Base-by-base conservation (phyloP, 2,888 invertebrate genomes). In the Lepeophtheirus nordmannii region DNA sequence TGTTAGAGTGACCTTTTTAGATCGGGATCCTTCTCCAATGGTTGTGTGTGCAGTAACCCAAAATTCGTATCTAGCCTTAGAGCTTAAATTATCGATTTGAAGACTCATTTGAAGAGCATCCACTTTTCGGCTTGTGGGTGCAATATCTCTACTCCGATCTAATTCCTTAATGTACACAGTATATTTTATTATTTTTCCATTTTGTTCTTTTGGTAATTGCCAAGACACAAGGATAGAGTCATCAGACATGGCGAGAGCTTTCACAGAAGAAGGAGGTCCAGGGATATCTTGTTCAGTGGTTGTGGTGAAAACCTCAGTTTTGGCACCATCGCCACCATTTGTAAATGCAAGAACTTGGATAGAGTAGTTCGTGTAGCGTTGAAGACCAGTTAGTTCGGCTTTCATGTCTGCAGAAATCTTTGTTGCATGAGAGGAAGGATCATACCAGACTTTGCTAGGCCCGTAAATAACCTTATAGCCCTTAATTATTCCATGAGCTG, bases 261-360 rank as follows among this genome's bases (percentile, higher is more conserved):
- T 94, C 8, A 94, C 87, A 65, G 90, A 88, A 68, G 88, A 85
- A 58, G 94, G 94, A 10, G 90, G 85, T 78, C 91, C 92, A 53
- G 94, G 94, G 69, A 68, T 53, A 17, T 53, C 58, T 20, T 30
- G 41, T 61, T 56, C 62, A 37, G 67, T 56, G 14, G 41, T 62
- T 12, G 37, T 46, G 37, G 62, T 37, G 17, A 39, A 22, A 17
- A 56, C 64, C 10, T 20, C 23, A 71, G 87, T 86, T 71, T 89
- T 83, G 59, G 91, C 91, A 69, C 94, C 93, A 75, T 94, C 93
- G 12, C 96, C 96, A 70, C 91, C 93, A 67, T 91, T 86, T 10
- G 94, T 94, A 72, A 86, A 93, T 23, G 94, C 92, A 71, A 93
- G 78, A 40, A 96, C 91, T 80, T 93, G 91, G 84, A 96, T 89